Base-by-base conservation (phyloP, 2,797 vertebrate genomes). In the Pseudochromis fuscus region DNA sequence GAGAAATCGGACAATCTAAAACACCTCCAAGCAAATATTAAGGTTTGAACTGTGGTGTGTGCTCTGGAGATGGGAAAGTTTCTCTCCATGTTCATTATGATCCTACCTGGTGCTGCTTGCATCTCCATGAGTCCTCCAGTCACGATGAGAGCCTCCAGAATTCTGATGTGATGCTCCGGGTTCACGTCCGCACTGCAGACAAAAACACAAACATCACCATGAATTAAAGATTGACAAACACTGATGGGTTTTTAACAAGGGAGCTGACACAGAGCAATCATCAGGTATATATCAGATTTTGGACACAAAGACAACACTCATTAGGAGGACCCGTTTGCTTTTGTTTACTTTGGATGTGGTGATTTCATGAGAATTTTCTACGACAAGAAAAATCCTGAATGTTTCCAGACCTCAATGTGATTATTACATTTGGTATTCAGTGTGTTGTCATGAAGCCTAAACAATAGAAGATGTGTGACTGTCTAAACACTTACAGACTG, bases 51-150 rank as follows among this genome's bases (percentile, higher is more conserved):
- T n/a, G n/a, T n/a, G n/a, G n/a, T n/a, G n/a, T n/a, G n/a, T n/a
- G n/a, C n/a, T n/a, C n/a, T n/a, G n/a, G n/a, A n/a, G n/a, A n/a
- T n/a, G n/a, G n/a, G n/a, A n/a, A n/a, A n/a, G n/a, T n/a, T n/a
- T n/a, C n/a, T n/a, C n/a, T n/a, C n/a, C n/a, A n/a, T n/a, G n/a
- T n/a, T n/a, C n/a, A n/a, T 25, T 11, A 1, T 30, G 2, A 10
- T 55, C 88, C 81, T 94, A 96, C 95, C 95, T 72, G 95, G 95
- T 49, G 94, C 94, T 23, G 92, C 72, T 0, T 92, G 92, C 67
- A 89, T 89, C 82, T 95, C 94, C n/a, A 59, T 67, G 0, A 79
- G 66, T 19, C 95, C 94, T 1, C 93, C 87, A 16, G 88, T 84
- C 63, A 86, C 0, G 3, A 95, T 93, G 52, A 96, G 89, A 24